These are phyloP conservation scores for Troides aeacus DNA, from an alignment of 2,888 invertebrate genomes.

Conservation along the genomic window DNA sequence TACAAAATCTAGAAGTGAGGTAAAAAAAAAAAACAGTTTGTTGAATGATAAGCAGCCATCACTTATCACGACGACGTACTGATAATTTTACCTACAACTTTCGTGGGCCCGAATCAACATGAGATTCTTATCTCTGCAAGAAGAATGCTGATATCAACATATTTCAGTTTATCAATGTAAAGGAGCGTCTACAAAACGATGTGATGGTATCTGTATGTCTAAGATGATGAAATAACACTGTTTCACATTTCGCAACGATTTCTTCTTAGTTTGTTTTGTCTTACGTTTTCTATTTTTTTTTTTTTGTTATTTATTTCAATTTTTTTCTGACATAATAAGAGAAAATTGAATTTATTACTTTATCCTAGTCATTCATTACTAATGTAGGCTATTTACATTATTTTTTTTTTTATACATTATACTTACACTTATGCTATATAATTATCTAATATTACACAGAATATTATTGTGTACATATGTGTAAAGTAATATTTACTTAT, in stretches of 20 bases:
- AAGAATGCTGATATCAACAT: slow-evolving; percentile 47
- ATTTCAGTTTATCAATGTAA: slow-evolving; percentile 59
- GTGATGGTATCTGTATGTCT: slow-evolving; percentile 21
- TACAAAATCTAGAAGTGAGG: slow-evolving; percentile 33
- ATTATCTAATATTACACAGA: no score
- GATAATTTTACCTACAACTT: slow-evolving; percentile 65
- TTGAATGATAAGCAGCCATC: slow-evolving; percentile 39
- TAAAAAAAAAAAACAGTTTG: slow-evolving; percentile 34
- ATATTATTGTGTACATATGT: no score
- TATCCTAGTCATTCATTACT: no score
- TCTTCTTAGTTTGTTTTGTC: neutral
- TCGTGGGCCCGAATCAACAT: slow-evolving; percentile 62
- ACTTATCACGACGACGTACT: slow-evolving; percentile 64
- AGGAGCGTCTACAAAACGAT: slow-evolving; percentile 42
- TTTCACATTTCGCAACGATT: slow-evolving; percentile 24
- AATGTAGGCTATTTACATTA: no score
- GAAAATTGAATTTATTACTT: no score
- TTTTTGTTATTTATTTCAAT: no score
- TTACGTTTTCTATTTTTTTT: no score
- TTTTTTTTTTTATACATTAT: no score
- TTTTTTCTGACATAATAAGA: no score
- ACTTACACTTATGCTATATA: no score
- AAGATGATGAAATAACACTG: slow-evolving; percentile 21
- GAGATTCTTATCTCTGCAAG: slow-evolving; percentile 58
- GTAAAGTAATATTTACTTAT: no score